A percentile compares a stretch with the other conserved stretches of the same genome.
Evolutionary conservation across 2,888 invertebrate genomes (phyloP).

Genomic region (Plusia festucae): DNA sequence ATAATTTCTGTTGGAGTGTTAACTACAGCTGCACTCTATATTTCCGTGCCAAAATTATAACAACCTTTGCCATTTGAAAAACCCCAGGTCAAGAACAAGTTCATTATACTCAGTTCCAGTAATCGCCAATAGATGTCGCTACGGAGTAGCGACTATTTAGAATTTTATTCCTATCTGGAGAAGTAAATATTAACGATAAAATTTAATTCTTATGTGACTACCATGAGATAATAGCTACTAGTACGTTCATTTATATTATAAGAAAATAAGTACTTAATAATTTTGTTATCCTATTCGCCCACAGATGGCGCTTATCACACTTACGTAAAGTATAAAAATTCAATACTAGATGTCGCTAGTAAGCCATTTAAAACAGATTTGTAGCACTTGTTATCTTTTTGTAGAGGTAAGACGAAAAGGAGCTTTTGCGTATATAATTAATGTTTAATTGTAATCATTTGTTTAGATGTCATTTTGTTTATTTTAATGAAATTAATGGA

Average conservation of each 20-base stretch:
- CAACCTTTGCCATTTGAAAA: slow-evolving; percentile 6
- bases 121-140: slow-evolving; percentile 67
- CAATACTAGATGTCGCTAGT: slow-evolving; percentile 40
- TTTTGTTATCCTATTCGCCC: slow-evolving; percentile 48
- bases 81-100: background rate
- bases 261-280: background rate
- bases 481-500: too few relatives aligned
- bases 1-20: too few relatives aligned
- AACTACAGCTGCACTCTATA: slow-evolving; percentile 51
- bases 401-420: too few relatives aligned
- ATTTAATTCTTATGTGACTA: background rate
- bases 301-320: slow-evolving; percentile 66
- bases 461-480: too few relatives aligned
- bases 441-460: too few relatives aligned
- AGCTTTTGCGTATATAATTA: too few relatives aligned
- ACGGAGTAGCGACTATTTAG: background rate
- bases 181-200: too few relatives aligned
- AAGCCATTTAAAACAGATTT: background rate
- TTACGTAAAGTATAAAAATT: background rate
- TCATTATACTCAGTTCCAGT: slow-evolving; percentile 51
- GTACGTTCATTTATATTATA: background rate
- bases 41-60: slow-evolving; percentile 40
- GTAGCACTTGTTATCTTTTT: background rate
- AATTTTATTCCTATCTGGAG: fast-evolving
- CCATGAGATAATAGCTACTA: too few relatives aligned